These are phyloP conservation scores for Thaumatotibia leucotreta DNA, from an alignment of 1,140 invertebrate genomes.

Conservation along the genomic window DNA sequence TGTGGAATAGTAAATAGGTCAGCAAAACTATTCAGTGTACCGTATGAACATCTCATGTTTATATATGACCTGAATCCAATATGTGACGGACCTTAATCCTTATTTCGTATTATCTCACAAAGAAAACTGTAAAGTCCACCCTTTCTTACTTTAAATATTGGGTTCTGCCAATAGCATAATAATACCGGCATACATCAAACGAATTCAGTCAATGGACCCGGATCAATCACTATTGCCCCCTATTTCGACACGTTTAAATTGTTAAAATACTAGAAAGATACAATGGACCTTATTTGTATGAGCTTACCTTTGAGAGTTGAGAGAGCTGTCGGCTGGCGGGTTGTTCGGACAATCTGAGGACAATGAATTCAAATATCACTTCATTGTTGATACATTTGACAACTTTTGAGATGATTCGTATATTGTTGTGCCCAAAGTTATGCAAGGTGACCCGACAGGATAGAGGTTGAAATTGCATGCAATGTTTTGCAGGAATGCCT, in stretches of 20 bases:
- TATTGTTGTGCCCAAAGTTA: neutral
- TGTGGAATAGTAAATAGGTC: constrained; percentile 25
- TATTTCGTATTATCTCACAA: neutral
- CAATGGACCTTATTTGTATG: neutral
- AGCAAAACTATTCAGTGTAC: neutral
- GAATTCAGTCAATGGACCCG: neutral
- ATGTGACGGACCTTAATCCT: too few species aligned
- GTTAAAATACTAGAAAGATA: neutral
- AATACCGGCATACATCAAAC: neutral
- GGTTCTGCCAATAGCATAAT: neutral
- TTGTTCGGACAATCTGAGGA: constrained; percentile 30
- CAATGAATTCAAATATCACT: constrained; percentile 21
- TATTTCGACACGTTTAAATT: neutral
- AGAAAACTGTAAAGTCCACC: neutral
- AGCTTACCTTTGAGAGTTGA: constrained; percentile 63
- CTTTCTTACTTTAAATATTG: neutral
- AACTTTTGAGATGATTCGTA: neutral
- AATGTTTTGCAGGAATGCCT: too few species aligned
- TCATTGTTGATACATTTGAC: neutral
- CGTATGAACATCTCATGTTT: too few species aligned
- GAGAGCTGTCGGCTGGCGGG: constrained; percentile 56
- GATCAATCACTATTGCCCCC: neutral
- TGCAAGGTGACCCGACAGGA: neutral
- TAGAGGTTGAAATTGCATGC: too few species aligned
- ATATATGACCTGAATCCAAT: too few species aligned